Conservation (phyloP, 2,797 vertebrate species). For the Carduelis carduelis region DNA sequence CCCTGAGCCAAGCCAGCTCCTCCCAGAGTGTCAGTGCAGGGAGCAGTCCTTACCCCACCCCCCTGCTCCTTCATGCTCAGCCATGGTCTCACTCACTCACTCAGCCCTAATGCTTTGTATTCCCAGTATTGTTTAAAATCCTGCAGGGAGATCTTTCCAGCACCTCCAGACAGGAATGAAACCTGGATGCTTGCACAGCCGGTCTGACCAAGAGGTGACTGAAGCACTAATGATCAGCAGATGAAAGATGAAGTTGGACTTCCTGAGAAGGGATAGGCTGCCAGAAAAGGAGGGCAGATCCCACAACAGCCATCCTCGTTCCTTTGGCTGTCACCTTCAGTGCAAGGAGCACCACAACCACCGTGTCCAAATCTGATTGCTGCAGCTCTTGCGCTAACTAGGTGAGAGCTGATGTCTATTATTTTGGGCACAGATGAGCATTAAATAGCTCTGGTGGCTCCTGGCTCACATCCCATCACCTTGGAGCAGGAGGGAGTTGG, state of each 20-base stretch:
- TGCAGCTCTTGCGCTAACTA: background rate
- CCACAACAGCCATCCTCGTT: background rate
- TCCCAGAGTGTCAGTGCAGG: accelerated
- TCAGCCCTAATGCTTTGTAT: accelerated
- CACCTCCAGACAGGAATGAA: background rate
- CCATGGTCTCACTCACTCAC: accelerated
- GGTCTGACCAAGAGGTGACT: background rate
- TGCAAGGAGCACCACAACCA: background rate
- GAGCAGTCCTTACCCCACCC: background rate
- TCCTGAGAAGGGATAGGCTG: background rate
- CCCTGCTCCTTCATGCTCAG: background rate
- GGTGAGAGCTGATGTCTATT: background rate
- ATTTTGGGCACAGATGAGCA: background rate
- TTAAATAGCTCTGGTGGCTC: background rate
- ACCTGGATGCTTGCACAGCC: background rate
- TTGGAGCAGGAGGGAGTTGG: background rate
- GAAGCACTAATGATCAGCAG: background rate
- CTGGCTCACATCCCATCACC: background rate
- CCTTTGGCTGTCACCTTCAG: background rate
- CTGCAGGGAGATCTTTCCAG: background rate
- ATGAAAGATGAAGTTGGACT: background rate
- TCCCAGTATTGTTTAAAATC: background rate
- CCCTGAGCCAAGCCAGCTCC: background rate
- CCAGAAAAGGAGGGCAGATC: background rate
- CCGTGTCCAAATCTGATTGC: accelerated